A percentile compares a stretch with the other conserved stretches of the same genome.
Conservation (phyloP, 2,888 invertebrate species). For the Lamellibrachia satsuma region DNA sequence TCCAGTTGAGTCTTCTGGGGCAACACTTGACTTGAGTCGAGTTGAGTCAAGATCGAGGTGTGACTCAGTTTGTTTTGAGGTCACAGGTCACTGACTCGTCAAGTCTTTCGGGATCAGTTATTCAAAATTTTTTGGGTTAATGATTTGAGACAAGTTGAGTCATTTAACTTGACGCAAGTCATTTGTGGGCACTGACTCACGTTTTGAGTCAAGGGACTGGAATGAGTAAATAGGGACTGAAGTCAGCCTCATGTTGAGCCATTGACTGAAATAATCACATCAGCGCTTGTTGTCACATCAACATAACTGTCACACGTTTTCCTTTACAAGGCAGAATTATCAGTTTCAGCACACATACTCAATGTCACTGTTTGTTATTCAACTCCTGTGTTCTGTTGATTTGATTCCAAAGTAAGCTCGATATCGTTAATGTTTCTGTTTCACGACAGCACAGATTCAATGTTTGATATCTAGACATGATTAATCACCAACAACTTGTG, state of each 20-base stretch:
- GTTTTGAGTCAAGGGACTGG: too few relatives aligned
- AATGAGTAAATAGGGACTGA: neutral
- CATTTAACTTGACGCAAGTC: too few relatives aligned
- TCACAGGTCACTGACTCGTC: too few relatives aligned
- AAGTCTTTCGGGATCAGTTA: too few relatives aligned
- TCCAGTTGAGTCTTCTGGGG: neutral
- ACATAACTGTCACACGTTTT: too few relatives aligned
- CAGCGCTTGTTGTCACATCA: neutral
- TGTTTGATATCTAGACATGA: neutral
- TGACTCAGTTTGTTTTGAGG: too few relatives aligned
- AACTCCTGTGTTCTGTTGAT: neutral
- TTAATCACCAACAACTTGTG: neutral
- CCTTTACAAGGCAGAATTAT: too few relatives aligned
- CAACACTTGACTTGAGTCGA: neutral
- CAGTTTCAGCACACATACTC: too few relatives aligned
- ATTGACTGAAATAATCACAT: neutral
- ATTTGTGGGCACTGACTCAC: too few relatives aligned
- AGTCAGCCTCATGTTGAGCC: neutral
- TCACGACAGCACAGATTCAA: neutral
- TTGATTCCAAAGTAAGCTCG: neutral
- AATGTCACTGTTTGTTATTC: neutral
- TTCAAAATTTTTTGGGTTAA: too few relatives aligned
- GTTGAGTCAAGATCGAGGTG: too few relatives aligned
- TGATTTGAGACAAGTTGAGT: too few relatives aligned
- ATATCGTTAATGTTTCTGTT: neutral